These are phyloP conservation scores for Ptyas mucosa DNA, from an alignment of 2,113 vertebrate genomes.

Conservation along the genomic window DNA sequence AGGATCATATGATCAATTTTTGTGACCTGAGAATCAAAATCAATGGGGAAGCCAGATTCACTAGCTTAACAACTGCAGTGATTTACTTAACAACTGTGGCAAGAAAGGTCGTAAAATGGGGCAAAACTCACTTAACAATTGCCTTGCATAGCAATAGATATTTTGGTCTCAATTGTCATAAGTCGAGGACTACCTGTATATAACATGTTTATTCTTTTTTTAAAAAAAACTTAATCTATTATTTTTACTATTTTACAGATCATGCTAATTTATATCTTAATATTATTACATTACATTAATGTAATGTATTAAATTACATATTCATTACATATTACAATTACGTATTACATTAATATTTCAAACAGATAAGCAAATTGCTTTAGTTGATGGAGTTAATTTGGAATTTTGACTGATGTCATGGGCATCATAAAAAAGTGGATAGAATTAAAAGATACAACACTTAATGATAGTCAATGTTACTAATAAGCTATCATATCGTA, in stretches of 20 bases:
- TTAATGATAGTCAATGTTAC: no score
- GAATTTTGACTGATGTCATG: not conserved
- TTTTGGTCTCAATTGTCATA: not conserved
- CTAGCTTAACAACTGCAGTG: no score
- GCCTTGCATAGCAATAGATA: not conserved
- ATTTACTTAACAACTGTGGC: not conserved
- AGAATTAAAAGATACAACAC: no score
- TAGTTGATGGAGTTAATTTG: not conserved
- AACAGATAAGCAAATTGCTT: not conserved
- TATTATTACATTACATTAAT: not conserved
- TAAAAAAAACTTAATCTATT: not conserved
- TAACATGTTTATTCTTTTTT: not conserved
- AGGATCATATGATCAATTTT: not conserved
- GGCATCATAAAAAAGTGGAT: not conserved
- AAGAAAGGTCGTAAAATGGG: not conserved
- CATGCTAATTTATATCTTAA: not conserved
- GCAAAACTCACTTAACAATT: not conserved
- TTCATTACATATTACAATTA: not conserved
- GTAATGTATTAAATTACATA: no score
- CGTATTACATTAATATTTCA: not conserved
- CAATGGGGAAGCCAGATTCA: not conserved
- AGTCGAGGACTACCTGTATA: not conserved
- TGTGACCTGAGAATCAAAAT: not conserved
- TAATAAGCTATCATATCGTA: no score
- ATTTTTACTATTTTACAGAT: not conserved